phyloP scores from a whole-genome alignment of 2,113 vertebrate species.

The Prietella phreatophila region DNA sequence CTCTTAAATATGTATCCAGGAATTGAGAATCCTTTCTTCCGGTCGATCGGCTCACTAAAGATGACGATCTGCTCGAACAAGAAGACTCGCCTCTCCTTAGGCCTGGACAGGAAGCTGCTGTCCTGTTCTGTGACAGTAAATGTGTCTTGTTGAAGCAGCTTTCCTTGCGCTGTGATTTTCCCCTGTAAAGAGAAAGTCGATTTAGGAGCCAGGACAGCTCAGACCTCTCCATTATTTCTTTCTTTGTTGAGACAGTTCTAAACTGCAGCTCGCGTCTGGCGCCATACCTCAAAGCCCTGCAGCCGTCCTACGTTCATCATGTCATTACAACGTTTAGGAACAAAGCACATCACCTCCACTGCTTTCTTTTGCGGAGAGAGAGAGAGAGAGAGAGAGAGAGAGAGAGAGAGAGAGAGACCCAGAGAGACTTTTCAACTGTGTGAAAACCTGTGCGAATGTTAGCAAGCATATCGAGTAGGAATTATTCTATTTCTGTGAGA shows the following conservation, averaged over 20 bases:
- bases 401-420: background rate
- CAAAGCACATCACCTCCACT: constrained; percentile 91
- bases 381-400: background rate
- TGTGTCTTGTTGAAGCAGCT: constrained; percentile 89
- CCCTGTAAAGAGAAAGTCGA: constrained; percentile 69
- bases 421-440: background rate
- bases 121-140: constrained; percentile 84
- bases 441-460: background rate
- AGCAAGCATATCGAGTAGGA: constrained; percentile 18
- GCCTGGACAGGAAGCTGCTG: constrained; percentile 78
- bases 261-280: constrained; percentile 33
- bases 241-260: constrained; percentile 31
- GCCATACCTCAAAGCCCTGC: constrained; percentile 86
- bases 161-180: constrained; percentile 89
- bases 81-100: constrained; percentile 85
- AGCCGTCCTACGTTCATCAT: constrained; percentile 93
- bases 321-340: constrained; percentile 90
- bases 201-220: constrained; percentile 22
- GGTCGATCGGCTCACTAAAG: constrained; percentile 88
- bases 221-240: background rate
- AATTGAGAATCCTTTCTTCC: constrained; percentile 81
- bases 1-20: constrained; percentile 86
- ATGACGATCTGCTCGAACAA: constrained; percentile 91
- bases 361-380: constrained; percentile 75
- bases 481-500: background rate